Percentiles rank a stretch among this genome's conserved stretches.
Evolutionary conservation across 2,113 vertebrate genomes (phyloP).

Genomic region (Nycticryphes semicollaris): DNA sequence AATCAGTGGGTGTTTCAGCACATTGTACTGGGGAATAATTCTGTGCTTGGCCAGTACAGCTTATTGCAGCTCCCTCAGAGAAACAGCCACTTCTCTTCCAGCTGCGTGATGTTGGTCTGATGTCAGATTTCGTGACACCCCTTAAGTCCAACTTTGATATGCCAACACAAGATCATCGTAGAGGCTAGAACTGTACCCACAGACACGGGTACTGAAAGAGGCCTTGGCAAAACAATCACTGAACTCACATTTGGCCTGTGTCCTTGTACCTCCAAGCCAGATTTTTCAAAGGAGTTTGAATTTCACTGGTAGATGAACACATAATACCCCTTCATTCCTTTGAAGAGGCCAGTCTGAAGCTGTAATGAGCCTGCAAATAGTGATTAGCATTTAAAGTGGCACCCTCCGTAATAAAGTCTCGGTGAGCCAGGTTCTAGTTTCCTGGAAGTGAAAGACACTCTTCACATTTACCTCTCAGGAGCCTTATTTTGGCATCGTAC

Average conservation of each 20-base stretch:
- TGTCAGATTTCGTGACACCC: background rate
- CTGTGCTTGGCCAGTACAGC: background rate
- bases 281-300: background rate
- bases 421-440: background rate
- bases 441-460: background rate
- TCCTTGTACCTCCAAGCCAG: background rate
- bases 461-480: constrained; percentile 1
- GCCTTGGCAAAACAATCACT: background rate
- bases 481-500: background rate
- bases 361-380: constrained; percentile 31
- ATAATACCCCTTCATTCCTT: background rate
- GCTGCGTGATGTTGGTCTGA: background rate
- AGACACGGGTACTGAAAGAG: background rate
- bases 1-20: background rate
- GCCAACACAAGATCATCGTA: background rate
- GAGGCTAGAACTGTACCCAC: background rate
- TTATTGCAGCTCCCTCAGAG: background rate
- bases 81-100: background rate
- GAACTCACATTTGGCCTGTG: background rate
- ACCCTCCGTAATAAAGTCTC: constrained; percentile 16
- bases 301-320: background rate
- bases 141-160: background rate
- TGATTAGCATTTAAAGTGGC: constrained; percentile 33
- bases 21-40: background rate
- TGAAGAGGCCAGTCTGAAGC: constrained; percentile 17